Conservation (phyloP, 2,888 invertebrate genomes). For the Petrolisthes manimaculis region DNA sequence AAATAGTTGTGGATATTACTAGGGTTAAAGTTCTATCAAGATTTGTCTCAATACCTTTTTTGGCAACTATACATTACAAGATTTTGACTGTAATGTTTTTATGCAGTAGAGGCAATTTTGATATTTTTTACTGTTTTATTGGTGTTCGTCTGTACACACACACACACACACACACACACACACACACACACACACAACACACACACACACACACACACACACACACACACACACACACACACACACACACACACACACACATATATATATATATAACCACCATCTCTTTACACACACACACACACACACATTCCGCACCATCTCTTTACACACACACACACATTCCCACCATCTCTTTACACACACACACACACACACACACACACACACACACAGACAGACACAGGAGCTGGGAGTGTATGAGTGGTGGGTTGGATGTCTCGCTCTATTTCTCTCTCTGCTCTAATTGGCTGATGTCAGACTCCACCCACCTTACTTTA, state of each 20-base stretch:
- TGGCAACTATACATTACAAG: too few relatives aligned
- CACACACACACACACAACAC: constrained; percentile 35
- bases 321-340: not conserved
- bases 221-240: constrained; percentile 22
- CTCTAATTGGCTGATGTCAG: too few relatives aligned
- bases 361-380: not conserved
- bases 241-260: constrained; percentile 5
- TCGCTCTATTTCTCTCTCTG: too few relatives aligned
- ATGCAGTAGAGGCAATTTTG: too few relatives aligned
- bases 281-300: not conserved
- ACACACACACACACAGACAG: too few relatives aligned
- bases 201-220: constrained; percentile 30
- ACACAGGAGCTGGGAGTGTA: too few relatives aligned
- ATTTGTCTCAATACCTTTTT: too few relatives aligned
- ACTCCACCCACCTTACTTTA: too few relatives aligned
- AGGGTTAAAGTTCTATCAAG: too few relatives aligned
- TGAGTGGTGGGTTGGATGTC: too few relatives aligned
- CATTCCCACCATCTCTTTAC: not conserved
- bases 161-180: constrained; percentile 31
- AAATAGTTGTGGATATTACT: too few relatives aligned
- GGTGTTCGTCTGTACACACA: constrained; percentile 2
- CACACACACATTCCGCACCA: not conserved
- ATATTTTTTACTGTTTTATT: not conserved
- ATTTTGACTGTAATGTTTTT: too few relatives aligned
- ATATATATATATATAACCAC: not conserved